Conservation (phyloP, 2,888 invertebrate genomes). For the Parascotia fuliginaria region DNA sequence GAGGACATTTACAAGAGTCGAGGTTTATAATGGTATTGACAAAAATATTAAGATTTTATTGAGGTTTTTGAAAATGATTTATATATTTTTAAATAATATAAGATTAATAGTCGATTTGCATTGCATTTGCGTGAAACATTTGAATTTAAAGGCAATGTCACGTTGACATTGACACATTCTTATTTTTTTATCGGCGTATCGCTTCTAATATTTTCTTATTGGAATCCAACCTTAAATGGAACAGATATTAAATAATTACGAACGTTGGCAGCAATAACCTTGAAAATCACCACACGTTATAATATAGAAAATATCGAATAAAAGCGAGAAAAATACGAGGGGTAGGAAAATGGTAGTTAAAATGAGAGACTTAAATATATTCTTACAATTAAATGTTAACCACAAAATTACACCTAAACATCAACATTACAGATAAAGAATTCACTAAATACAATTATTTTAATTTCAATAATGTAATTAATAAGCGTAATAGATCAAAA, state of each 20-base stretch:
- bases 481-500: constrained; percentile 86
- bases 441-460: constrained; percentile 78
- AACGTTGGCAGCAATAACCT: constrained; percentile 9
- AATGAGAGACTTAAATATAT: constrained; percentile 31
- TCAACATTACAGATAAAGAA: constrained; percentile 77
- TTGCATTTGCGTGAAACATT: too few relatives aligned
- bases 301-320: constrained; percentile 19
- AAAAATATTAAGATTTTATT: not conserved
- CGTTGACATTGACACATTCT: too few relatives aligned
- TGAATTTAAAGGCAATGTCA: too few relatives aligned
- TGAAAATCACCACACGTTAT: constrained; percentile 6
- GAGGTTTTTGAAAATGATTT: not conserved
- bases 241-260: not conserved
- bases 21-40: constrained; percentile 4
- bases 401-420: constrained; percentile 72
- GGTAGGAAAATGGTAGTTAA: constrained; percentile 15
- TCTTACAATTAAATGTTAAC: constrained; percentile 47
- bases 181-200: too few relatives aligned
- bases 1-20: constrained; percentile 42
- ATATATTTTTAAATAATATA: too few relatives aligned
- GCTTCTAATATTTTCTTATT: too few relatives aligned
- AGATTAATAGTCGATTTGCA: too few relatives aligned
- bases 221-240: not conserved
- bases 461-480: constrained; percentile 78
- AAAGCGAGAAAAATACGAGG: constrained; percentile 29